Percentiles rank a stretch among this genome's conserved stretches.
Evolutionary conservation across 2,888 invertebrate species (phyloP).

Genomic region (Pterobdella sp.): DNA sequence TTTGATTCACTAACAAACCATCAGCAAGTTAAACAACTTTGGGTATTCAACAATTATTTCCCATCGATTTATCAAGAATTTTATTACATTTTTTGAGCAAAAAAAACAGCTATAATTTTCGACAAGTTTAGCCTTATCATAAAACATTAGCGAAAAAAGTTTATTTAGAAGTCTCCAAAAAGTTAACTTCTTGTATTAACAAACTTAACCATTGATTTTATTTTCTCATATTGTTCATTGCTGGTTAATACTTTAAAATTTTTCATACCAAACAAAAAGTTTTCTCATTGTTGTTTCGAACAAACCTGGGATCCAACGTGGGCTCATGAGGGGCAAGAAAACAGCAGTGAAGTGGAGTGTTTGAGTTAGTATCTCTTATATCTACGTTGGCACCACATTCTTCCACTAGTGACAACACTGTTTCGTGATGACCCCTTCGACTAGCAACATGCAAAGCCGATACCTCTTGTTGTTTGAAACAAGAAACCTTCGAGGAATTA

Average conservation of each 20-base stretch:
- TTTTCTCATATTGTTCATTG: not conserved
- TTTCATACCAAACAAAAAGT: too few relatives aligned
- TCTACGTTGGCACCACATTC: constrained; percentile 36
- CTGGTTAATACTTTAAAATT: too few relatives aligned
- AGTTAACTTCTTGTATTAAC: not conserved
- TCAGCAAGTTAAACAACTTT: too few relatives aligned
- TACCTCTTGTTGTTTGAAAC: constrained; percentile 37
- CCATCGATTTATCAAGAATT: too few relatives aligned
- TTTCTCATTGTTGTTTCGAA: too few relatives aligned
- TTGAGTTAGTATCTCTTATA: constrained; percentile 36
- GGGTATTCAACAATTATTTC: too few relatives aligned
- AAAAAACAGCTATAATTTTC: too few relatives aligned
- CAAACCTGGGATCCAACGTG: constrained; percentile 21
- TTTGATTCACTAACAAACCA: too few relatives aligned
- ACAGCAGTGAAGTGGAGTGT: constrained; percentile 36
- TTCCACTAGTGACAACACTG: constrained; percentile 34
- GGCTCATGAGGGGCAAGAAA: constrained; percentile 37
- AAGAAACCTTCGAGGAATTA: constrained; percentile 36
- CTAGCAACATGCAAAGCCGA: constrained; percentile 38
- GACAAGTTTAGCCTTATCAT: too few relatives aligned
- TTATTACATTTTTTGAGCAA: too few relatives aligned
- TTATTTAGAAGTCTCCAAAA: not conserved
- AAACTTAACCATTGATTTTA: not conserved
- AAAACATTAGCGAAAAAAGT: too few relatives aligned
- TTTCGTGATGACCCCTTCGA: constrained; percentile 38